Conservation (phyloP, 2,888 invertebrate species). For the Papilio elwesi region DNA sequence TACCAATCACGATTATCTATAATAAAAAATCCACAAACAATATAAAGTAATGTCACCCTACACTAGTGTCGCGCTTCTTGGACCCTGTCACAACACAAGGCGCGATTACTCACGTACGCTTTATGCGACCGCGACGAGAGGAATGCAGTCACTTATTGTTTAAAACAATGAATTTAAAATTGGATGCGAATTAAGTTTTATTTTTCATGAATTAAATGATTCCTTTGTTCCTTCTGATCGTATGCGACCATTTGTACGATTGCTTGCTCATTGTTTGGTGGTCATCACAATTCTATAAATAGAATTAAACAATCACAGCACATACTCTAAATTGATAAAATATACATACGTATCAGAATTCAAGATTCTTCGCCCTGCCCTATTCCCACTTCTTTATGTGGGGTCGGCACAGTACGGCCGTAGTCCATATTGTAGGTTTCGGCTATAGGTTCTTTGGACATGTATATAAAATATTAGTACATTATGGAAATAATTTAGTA, state of each 20-base stretch:
- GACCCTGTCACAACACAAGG: slow-evolving; percentile 47
- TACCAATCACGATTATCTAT: not conserved
- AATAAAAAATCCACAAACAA: not conserved
- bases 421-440: no score
- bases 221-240: not conserved
- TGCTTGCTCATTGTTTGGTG: slow-evolving; percentile 1
- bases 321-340: not conserved
- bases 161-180: slow-evolving; percentile 21
- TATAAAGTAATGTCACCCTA: not conserved
- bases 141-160: slow-evolving; percentile 35
- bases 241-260: not conserved
- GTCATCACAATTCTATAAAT: not conserved
- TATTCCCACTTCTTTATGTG: no score
- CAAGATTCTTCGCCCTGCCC: not conserved
- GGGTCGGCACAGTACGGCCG: no score
- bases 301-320: no score
- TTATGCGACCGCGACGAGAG: slow-evolving; percentile 31
- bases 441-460: no score
- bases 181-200: not conserved
- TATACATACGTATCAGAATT: not conserved
- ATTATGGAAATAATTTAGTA: no score
- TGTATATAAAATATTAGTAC: no score
- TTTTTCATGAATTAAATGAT: not conserved
- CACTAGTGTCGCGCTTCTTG: slow-evolving; percentile 49
- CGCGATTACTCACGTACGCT: slow-evolving; percentile 46